Evolutionary conservation across 53 echinoderm and acorn worm genomes (phyloP).

Genomic region (Paracentrotus lividus): DNA sequence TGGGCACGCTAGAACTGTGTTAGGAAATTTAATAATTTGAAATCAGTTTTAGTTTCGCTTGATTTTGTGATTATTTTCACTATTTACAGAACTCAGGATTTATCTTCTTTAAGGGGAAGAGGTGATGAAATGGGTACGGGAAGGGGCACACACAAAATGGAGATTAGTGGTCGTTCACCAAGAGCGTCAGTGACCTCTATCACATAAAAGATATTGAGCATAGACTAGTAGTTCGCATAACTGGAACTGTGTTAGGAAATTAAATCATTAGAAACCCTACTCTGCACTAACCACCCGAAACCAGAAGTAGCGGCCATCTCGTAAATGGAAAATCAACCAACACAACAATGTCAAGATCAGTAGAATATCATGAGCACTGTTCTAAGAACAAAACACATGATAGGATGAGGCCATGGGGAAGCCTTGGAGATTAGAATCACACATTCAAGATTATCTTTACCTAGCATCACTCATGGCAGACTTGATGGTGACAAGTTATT

Average conservation of each 20-base stretch:
- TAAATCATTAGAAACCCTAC: not conserved
- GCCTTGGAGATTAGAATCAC: not conserved
- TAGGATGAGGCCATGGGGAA: not conserved
- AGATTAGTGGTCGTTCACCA: not conserved
- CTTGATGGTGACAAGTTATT: not conserved
- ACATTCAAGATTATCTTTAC: not conserved
- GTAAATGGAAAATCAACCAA: not conserved
- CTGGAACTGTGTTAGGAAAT: slow-evolving; percentile 12
- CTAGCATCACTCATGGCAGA: not conserved
- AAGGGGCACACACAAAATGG: too few relatives aligned
- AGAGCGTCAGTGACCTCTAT: not conserved
- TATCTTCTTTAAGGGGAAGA: too few relatives aligned
- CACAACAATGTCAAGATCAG: not conserved
- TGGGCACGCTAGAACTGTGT: too few relatives aligned
- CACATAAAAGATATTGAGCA: not conserved
- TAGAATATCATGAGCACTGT: not conserved
- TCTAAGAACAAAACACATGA: not conserved
- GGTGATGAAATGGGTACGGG: too few relatives aligned
- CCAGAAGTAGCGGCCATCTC: not conserved
- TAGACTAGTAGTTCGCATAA: not conserved
- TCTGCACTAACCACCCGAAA: not conserved
- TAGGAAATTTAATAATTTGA: too few relatives aligned
- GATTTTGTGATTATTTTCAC: too few relatives aligned
- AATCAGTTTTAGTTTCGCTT: too few relatives aligned
- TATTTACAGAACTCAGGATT: too few relatives aligned